Percentiles rank a stretch among this genome's conserved stretches.
Evolutionary conservation across 2,888 invertebrate species (phyloP).

Genomic region (Amphipyra tragopoginis): DNA sequence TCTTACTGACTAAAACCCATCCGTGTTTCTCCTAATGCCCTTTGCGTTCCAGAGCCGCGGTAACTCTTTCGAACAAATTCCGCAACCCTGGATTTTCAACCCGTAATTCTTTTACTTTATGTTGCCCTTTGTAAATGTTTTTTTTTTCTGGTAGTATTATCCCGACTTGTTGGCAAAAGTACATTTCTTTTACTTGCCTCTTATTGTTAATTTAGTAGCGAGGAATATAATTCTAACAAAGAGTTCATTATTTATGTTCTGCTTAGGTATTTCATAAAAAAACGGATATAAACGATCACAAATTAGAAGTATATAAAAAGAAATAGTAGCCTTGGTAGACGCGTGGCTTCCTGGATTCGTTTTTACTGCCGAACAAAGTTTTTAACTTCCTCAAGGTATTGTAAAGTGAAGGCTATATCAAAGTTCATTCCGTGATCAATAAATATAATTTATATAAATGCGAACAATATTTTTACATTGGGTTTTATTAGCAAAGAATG

Average conservation of each 20-base stretch:
- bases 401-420: slow-evolving; percentile 40
- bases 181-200: no score
- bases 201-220: neutral
- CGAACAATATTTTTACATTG: no score
- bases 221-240: neutral
- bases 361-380: slow-evolving; percentile 39
- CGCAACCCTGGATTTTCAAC: no score
- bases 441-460: slow-evolving; percentile 12
- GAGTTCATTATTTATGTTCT: slow-evolving; percentile 1
- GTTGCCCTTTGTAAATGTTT: no score
- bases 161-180: no score
- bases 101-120: no score
- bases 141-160: no score
- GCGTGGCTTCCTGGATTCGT: slow-evolving; percentile 39
- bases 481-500: no score
- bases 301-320: slow-evolving; percentile 18
- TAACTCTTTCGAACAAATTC: no score
- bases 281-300: slow-evolving; percentile 4
- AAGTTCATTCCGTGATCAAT: slow-evolving; percentile 52
- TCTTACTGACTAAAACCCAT: no score
- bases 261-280: slow-evolving; percentile 8
- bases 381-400: slow-evolving; percentile 45
- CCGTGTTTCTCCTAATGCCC: no score
- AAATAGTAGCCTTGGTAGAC: slow-evolving; percentile 43
- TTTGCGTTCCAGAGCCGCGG: no score